A percentile compares a stretch with the other conserved stretches of the same genome.
Conservation (phyloP, 1,140 invertebrate genomes). For the Centruroides sculpturatus region DNA sequence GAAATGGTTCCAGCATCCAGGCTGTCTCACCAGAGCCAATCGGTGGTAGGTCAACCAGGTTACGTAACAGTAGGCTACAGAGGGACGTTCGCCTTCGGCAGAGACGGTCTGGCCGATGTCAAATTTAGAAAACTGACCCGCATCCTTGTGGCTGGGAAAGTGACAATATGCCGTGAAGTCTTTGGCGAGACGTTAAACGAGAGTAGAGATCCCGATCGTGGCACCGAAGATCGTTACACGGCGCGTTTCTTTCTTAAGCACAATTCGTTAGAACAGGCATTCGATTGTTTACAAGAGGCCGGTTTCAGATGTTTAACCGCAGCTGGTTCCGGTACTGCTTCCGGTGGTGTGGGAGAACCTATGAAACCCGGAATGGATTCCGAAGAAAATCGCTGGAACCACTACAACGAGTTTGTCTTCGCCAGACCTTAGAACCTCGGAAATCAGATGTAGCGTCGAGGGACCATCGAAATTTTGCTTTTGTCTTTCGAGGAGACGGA, state of each 20-base stretch:
- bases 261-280: constrained; percentile 92
- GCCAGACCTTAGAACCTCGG: constrained; percentile 26
- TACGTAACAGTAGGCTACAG: constrained; percentile 95
- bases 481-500: no score
- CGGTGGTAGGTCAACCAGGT: constrained; percentile 31
- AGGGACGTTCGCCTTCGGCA: constrained; percentile 98
- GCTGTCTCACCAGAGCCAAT: constrained; percentile 26
- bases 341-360: constrained; percentile 48
- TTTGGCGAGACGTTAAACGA: constrained; percentile 96
- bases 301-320: constrained; percentile 56
- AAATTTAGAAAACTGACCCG: constrained; percentile 96
- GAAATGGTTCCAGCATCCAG: constrained; percentile 16
- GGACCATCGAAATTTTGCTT: no score
- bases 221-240: constrained; percentile 89
- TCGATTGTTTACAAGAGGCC: constrained; percentile 88
- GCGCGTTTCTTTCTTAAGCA: constrained; percentile 98
- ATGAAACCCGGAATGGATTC: constrained; percentile 85
- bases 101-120: constrained; percentile 92
- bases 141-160: constrained; percentile 88
- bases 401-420: constrained; percentile 98
- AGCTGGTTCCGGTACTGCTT: constrained; percentile 84
- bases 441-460: no score
- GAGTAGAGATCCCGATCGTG: constrained; percentile 82
- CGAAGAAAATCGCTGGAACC: constrained; percentile 96
- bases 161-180: constrained; percentile 72